Percentiles rank a stretch among this genome's conserved stretches.
Conservation (phyloP, 2,113 vertebrate genomes). For the Cryptomyrus ogoouensis region DNA sequence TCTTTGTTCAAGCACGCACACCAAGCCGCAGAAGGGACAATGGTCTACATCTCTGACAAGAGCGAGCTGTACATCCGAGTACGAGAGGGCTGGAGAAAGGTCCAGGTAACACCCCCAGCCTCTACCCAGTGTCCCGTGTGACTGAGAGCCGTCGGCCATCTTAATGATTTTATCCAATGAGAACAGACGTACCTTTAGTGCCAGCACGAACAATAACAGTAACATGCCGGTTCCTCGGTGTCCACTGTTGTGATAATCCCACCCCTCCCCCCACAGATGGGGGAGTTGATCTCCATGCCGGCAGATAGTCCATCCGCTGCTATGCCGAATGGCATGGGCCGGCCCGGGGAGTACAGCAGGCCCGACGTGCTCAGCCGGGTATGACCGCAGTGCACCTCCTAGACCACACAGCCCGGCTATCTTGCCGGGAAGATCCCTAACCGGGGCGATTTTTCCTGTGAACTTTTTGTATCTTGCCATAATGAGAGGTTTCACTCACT, state of each 20-base stretch:
- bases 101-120: slow-evolving; percentile 65
- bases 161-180: neutral
- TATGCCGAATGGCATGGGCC: neutral
- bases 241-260: neutral
- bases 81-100: slow-evolving; percentile 81
- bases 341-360: neutral
- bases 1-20: slow-evolving; percentile 70
- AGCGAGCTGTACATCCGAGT: slow-evolving; percentile 82
- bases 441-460: neutral
- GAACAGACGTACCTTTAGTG: neutral
- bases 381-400: neutral
- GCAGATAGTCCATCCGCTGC: slow-evolving; percentile 27
- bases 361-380: neutral
- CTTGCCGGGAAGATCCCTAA: neutral
- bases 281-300: slow-evolving; percentile 73
- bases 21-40: slow-evolving; percentile 69
- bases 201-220: neutral
- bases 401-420: neutral
- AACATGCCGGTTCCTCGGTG: neutral
- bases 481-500: neutral
- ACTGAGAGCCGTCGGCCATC: neutral
- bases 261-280: slow-evolving; percentile 65
- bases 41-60: slow-evolving; percentile 69
- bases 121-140: neutral
- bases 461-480: neutral